phyloP scores from a whole-genome alignment of 1,140 invertebrate genomes.

The Orchestia grillus region DNA sequence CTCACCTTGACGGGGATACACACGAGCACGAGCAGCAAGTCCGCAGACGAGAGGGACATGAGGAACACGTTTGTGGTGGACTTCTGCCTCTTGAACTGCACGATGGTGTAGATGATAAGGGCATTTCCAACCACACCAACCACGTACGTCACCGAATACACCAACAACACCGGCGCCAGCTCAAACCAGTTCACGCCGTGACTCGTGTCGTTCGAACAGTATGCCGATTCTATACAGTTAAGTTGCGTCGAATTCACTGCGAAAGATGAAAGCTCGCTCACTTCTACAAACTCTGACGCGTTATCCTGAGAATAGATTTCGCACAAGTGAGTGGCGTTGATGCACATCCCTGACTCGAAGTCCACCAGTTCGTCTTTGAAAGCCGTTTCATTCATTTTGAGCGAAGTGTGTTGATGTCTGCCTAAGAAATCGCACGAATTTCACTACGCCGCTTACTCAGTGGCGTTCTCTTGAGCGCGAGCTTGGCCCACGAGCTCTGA shows the following conservation, averaged over 20 bases:
- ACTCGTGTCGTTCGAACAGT: not conserved
- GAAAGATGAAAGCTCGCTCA: not conserved
- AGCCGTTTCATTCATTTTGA: not conserved
- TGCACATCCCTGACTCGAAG: not conserved
- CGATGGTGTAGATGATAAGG: slow-evolving; percentile 76
- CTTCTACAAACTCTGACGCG: not conserved
- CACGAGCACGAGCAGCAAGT: slow-evolving; percentile 80
- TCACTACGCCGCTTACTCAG: not conserved
- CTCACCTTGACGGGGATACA: slow-evolving; percentile 80
- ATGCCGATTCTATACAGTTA: not conserved
- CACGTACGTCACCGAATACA: slow-evolving; percentile 77
- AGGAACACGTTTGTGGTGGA: slow-evolving; percentile 82
- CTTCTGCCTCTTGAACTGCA: slow-evolving; percentile 74
- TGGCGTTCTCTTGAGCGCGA: not conserved
- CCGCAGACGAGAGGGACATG: slow-evolving; percentile 79
- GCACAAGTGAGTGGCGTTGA: slow-evolving; percentile 1
- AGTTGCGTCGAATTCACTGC: not conserved
- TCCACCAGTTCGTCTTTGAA: not conserved
- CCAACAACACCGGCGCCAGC: slow-evolving; percentile 75
- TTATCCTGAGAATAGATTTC: not conserved
- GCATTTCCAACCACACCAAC: slow-evolving; percentile 77
- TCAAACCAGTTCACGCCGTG: slow-evolving; percentile 73
- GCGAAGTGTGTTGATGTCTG: not conserved
- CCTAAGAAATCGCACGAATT: not conserved
- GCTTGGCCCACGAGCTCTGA: not conserved